These are phyloP conservation scores for Crepidodera aurea DNA, from an alignment of 2,888 invertebrate genomes.

Conservation along the genomic window DNA sequence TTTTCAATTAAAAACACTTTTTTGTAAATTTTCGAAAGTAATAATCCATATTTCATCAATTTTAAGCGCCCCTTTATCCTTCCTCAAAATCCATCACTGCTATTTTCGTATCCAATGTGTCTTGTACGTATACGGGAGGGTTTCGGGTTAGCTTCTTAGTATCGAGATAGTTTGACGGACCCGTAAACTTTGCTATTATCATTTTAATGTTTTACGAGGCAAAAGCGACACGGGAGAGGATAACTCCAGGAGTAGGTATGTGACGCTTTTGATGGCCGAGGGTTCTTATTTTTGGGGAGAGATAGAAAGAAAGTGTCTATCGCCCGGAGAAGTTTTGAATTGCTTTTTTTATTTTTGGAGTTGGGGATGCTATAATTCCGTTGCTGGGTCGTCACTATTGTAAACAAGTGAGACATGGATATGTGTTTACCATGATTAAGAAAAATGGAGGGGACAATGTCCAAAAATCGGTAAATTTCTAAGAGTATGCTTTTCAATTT, in stretches of 20 bases:
- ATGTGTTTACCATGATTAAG: too few relatives aligned
- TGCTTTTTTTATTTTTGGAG: conserved; percentile 1
- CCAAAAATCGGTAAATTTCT: too few relatives aligned
- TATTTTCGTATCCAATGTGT: conserved; percentile 35
- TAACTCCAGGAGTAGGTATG: neutral
- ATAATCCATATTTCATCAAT: too few relatives aligned
- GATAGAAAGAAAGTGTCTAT: neutral
- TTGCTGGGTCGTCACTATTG: too few relatives aligned
- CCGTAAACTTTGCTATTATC: conserved; percentile 56
- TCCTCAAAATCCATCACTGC: conserved; percentile 1
- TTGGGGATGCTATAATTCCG: too few relatives aligned
- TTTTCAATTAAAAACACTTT: too few relatives aligned
- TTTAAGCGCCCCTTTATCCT: neutral
- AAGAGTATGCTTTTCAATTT: too few relatives aligned
- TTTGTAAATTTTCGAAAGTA: too few relatives aligned
- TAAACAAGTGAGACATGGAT: too few relatives aligned
- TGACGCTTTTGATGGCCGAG: conserved; percentile 11
- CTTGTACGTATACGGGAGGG: conserved; percentile 30
- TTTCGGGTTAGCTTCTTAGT: conserved; percentile 34
- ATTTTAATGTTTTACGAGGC: conserved; percentile 56
- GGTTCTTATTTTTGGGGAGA: neutral
- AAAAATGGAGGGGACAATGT: too few relatives aligned
- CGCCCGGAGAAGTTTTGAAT: neutral
- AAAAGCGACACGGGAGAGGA: conserved; percentile 20
- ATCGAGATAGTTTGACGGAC: conserved; percentile 56